A percentile compares a stretch with the other conserved stretches of the same genome.
Evolutionary conservation across 2,888 invertebrate genomes (phyloP).

Genomic region (Nephrotoma guestfalica): DNA sequence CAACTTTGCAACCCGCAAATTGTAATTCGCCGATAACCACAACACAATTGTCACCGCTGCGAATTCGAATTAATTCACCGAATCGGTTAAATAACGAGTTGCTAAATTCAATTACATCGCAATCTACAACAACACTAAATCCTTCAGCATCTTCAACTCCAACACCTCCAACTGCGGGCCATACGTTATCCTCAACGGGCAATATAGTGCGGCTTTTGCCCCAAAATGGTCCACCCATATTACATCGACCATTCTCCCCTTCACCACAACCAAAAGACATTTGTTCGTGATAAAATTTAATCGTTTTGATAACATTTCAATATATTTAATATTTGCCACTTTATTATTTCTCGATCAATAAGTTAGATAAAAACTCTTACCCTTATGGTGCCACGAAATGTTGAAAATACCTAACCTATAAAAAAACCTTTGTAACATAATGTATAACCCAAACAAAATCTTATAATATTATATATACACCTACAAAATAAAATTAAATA

Average conservation of each 20-base stretch:
- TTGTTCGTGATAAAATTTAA: constrained; percentile 8
- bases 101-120: constrained; percentile 18
- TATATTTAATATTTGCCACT: neutral
- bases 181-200: constrained; percentile 17
- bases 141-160: constrained; percentile 12
- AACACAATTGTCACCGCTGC: constrained; percentile 18
- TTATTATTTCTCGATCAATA: neutral
- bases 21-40: constrained; percentile 21
- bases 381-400: neutral
- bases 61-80: constrained; percentile 31
- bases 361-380: neutral
- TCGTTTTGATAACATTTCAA: neutral
- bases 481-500: neutral
- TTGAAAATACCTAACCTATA: neutral
- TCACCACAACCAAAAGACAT: constrained; percentile 24
- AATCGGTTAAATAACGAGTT: constrained; percentile 29
- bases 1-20: constrained; percentile 17
- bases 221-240: neutral
- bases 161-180: constrained; percentile 20
- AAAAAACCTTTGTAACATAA: too few relatives aligned
- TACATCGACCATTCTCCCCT: constrained; percentile 32
- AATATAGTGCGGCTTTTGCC: constrained; percentile 8
- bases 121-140: constrained; percentile 6
- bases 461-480: too few relatives aligned
- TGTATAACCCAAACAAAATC: too few relatives aligned